Conservation (phyloP, 2,113 vertebrate species). For the Gambusia affinis region DNA sequence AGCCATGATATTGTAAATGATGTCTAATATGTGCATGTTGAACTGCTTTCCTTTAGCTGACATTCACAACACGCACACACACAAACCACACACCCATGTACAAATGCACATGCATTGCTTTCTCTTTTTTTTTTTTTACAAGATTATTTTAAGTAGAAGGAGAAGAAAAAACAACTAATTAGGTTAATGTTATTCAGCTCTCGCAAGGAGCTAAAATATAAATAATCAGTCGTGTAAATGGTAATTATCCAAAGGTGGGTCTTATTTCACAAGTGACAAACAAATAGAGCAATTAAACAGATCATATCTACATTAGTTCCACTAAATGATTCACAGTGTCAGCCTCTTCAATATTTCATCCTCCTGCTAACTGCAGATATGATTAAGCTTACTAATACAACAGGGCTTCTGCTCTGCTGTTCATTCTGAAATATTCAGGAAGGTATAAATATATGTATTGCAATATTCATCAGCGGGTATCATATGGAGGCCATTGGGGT, state of each 20-base stretch:
- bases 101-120: neutral
- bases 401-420: conserved; percentile 7
- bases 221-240: conserved; percentile 5
- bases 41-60: neutral
- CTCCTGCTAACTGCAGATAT: conserved; percentile 26
- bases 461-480: conserved; percentile 44
- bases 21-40: neutral
- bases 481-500: neutral
- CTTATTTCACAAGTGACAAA: conserved; percentile 31
- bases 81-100: neutral
- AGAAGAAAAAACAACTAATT: neutral
- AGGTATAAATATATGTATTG: conserved; percentile 23
- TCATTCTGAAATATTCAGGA: conserved; percentile 36
- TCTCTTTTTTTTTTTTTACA: neutral
- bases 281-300: conserved; percentile 44
- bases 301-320: conserved; percentile 40
- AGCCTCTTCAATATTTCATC: conserved; percentile 51
- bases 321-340: conserved; percentile 42
- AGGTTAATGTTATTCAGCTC: conserved; percentile 3
- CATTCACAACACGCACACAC: neutral
- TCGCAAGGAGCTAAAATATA: neutral
- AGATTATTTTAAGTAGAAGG: neutral
- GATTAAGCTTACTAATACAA: conserved; percentile 33
- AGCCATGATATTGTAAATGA: neutral
- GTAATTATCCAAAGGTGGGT: conserved; percentile 28